phyloP scores from a whole-genome alignment of 2,888 invertebrate genomes.

The Napeogenes inachia region DNA sequence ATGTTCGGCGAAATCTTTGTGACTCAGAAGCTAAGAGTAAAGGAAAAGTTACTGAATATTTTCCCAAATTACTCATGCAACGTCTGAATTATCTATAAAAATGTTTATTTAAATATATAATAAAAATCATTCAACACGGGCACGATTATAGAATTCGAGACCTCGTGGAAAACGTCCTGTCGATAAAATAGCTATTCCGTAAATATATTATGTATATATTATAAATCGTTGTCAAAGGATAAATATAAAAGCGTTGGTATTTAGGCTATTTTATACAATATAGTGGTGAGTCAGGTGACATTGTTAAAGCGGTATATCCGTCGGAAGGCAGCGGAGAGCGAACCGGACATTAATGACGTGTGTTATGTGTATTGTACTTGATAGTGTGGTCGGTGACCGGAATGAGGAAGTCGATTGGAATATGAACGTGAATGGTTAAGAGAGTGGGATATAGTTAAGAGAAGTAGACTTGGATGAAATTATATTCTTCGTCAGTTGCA shows the following conservation, averaged over 20 bases:
- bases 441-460: no score
- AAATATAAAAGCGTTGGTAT: not conserved
- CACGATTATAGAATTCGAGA: no score
- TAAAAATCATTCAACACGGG: no score
- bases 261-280: not conserved
- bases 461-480: no score
- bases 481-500: no score
- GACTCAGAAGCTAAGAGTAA: conserved; percentile 1
- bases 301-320: conserved; percentile 32
- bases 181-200: no score
- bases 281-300: conserved; percentile 2
- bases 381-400: conserved; percentile 15
- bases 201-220: no score
- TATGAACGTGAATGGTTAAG: no score
- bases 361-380: conserved; percentile 13
- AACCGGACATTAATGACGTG: conserved; percentile 39
- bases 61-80: conserved; percentile 4
- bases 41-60: conserved; percentile 1
- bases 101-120: no score
- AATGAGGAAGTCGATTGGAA: not conserved
- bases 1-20: conserved; percentile 1
- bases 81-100: not conserved
- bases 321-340: conserved; percentile 38
- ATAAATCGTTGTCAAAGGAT: no score
- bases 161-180: not conserved